Conservation (phyloP, 2,888 invertebrate species). For the Neuroscelio doddi region DNA sequence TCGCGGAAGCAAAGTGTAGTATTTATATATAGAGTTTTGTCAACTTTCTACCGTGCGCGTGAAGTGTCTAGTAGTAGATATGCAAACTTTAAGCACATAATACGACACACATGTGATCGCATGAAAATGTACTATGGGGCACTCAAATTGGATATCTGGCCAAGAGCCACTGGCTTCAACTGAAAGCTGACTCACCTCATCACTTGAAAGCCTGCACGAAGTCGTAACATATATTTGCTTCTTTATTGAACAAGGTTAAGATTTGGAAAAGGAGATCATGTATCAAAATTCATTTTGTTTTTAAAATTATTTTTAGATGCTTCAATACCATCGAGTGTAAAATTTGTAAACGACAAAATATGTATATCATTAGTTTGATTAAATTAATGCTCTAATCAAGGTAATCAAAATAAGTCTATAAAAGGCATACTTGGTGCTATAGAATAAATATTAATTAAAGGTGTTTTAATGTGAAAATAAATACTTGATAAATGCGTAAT, state of each 20-base stretch:
- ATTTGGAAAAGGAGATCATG: not conserved
- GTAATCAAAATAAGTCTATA: no score
- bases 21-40: conserved; percentile 59
- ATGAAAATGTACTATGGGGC: conserved; percentile 24
- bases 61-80: conserved; percentile 12
- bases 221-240: not conserved
- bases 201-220: not conserved
- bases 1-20: conserved; percentile 62
- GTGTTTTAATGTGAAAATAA: no score
- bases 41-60: conserved; percentile 9
- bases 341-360: no score
- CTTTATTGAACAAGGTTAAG: conserved; percentile 2
- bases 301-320: no score
- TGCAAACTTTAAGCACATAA: conserved; percentile 32
- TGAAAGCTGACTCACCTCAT: conserved; percentile 9
- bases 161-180: conserved; percentile 40
- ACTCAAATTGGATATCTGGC: conserved; percentile 60
- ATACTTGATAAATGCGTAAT: no score
- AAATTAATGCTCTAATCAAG: no score
- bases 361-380: no score
- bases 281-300: no score
- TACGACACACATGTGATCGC: conserved; percentile 32
- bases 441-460: no score
- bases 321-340: no score
- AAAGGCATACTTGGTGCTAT: no score